phyloP scores from a whole-genome alignment of 2,113 vertebrate genomes.

The Tricholaema leucomelas region DNA sequence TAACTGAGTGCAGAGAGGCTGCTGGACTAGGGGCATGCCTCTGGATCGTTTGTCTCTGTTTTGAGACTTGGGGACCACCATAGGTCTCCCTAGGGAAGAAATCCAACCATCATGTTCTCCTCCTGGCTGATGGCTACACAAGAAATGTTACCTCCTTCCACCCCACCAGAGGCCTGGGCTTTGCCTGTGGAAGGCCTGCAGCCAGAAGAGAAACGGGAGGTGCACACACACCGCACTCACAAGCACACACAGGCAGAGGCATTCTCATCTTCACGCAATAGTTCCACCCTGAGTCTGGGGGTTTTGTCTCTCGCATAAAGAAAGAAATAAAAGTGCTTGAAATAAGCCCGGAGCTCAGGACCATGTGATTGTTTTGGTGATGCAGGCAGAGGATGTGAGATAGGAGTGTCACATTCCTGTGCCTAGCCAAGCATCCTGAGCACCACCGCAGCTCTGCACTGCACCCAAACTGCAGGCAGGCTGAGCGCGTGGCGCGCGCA shows the following conservation, averaged over 20 bases:
- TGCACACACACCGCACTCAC: not conserved
- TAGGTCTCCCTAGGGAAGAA: not conserved
- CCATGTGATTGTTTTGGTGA: accelerated
- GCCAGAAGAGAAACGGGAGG: not conserved
- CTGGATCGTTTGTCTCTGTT: not conserved
- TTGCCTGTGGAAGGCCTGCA: not conserved
- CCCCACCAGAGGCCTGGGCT: not conserved
- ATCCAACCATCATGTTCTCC: not conserved
- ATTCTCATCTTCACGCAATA: not conserved
- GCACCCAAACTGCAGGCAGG: not conserved
- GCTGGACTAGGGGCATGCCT: not conserved
- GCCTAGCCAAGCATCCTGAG: not conserved
- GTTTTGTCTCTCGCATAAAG: not conserved
- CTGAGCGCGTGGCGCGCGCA: not conserved
- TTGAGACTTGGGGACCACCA: not conserved
- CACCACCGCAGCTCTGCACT: not conserved
- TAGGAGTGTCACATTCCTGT: not conserved
- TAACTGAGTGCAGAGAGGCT: not conserved
- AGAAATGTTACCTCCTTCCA: not conserved
- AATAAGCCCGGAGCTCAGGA: not conserved
- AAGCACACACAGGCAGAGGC: not conserved
- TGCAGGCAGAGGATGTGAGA: not conserved
- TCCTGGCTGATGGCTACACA: not conserved
- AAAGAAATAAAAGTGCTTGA: constrained; percentile 14
- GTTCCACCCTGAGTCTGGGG: not conserved